phyloP scores from a whole-genome alignment of 2,113 vertebrate species.

The Salvelinus alpinus region DNA sequence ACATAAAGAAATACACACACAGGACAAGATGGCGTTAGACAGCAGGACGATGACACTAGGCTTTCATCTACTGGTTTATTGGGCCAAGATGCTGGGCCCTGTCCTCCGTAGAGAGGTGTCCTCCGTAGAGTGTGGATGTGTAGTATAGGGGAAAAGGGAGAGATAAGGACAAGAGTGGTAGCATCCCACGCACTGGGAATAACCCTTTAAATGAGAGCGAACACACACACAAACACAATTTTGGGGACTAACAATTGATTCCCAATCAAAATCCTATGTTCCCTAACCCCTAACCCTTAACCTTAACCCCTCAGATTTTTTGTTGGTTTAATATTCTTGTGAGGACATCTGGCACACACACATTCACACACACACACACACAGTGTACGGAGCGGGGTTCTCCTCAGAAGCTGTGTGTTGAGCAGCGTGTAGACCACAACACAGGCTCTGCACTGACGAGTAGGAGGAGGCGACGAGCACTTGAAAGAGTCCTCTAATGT shows the following conservation, averaged over 20 bases:
- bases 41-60: conserved; percentile 45
- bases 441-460: conserved; percentile 76
- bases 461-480: conserved; percentile 73
- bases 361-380: conserved; percentile 19
- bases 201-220: conserved; percentile 30
- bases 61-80: conserved; percentile 59
- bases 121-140: conserved; percentile 10
- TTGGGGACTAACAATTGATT: too few relatives aligned
- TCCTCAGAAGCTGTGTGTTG: conserved; percentile 57
- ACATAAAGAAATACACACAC: too few relatives aligned
- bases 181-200: conserved; percentile 49
- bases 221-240: not conserved
- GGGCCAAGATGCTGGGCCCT: conserved; percentile 43
- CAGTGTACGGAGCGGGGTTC: not conserved
- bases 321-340: too few relatives aligned
- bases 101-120: not conserved
- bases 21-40: not conserved
- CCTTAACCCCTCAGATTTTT: too few relatives aligned
- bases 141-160: conserved; percentile 24
- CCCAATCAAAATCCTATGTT: too few relatives aligned
- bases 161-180: conserved; percentile 29
- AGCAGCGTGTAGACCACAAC: conserved; percentile 75
- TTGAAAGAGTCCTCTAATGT: conserved; percentile 79
- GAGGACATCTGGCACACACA: conserved; percentile 20
- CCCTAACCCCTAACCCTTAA: too few relatives aligned